Conservation (phyloP, 2,113 vertebrate genomes). For the Malurus cyaneus region DNA sequence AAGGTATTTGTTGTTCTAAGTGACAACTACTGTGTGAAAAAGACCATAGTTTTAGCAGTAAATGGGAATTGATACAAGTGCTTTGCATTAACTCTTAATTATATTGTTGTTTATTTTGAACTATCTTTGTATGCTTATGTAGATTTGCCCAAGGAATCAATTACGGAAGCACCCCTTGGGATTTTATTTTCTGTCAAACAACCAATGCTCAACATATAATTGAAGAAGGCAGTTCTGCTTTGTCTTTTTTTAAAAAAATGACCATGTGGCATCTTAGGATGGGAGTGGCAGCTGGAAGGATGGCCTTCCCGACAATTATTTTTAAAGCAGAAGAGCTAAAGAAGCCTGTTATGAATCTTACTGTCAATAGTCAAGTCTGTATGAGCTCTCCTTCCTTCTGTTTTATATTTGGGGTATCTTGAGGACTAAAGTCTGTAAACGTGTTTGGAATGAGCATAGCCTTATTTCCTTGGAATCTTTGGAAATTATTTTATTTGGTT, state of each 20-base stretch:
- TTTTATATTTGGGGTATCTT: neutral
- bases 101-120: neutral
- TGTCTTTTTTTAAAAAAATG: neutral
- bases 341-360: neutral
- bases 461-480: neutral
- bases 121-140: neutral
- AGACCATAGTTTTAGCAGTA: neutral
- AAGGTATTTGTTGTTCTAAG: neutral
- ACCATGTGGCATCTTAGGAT: neutral
- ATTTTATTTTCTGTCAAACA: neutral
- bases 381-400: neutral
- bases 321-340: neutral
- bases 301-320: neutral
- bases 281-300: neutral
- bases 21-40: neutral
- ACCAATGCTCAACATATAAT: neutral
- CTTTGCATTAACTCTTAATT: neutral
- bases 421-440: neutral
- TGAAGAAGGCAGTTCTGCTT: neutral
- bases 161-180: neutral
- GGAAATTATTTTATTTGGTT: neutral
- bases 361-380: neutral
- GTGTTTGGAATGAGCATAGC: neutral
- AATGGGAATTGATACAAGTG: neutral
- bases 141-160: neutral